Evolutionary conservation across 2,113 vertebrate genomes (phyloP), one percentile per base, ranked within the genome.

Genomic region (Acinonyx jubatus): DNA sequence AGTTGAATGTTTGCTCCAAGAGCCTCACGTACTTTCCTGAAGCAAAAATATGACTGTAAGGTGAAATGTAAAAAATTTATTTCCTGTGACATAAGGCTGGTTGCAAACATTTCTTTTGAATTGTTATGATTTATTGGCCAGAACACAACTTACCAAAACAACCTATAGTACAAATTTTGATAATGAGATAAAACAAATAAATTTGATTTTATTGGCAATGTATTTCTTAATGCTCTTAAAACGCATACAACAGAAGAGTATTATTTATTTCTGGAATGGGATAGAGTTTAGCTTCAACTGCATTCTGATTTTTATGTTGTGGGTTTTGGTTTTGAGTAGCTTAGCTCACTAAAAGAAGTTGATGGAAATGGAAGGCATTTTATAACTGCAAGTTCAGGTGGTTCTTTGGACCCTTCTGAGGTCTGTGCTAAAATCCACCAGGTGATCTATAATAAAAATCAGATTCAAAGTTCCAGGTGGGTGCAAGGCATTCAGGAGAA

Each of bases 61-160:
- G 52, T 29, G 16, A 93, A 73, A 45, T 41, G 21, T 19, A 50
- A 79, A 93, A 76, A 33, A 41, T 25, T 18, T 33, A 73, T 68
- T 83, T 81, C n/a, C 41, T 68, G 5, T 55, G 7, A 84, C 48
- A 15, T 48, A 36, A 76, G 23, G 23, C 36, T 48, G 18, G 18
- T 92, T 23, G 11, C 13, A 94, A 55, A 74, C 18, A 63, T 68
- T 88, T 52, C 38, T 73, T 89, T 76, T 76, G 29, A 89, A 50
- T 81, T 86, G 16, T 88, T 81, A 63, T 12, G 55, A 69, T 55
- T 88, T 95, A 71, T 90, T 80, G 31, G 83, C 89, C 73, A 95
- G 36, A 69, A 68, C 3, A 84, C 76, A 88, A 74, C 31, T 57
- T n/a, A 55, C 41, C 65, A 45, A 91, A 80, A 74, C 8, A 92